Base-by-base conservation (phyloP, 2,888 invertebrate species). In the Chromoteleia sp. region DNA sequence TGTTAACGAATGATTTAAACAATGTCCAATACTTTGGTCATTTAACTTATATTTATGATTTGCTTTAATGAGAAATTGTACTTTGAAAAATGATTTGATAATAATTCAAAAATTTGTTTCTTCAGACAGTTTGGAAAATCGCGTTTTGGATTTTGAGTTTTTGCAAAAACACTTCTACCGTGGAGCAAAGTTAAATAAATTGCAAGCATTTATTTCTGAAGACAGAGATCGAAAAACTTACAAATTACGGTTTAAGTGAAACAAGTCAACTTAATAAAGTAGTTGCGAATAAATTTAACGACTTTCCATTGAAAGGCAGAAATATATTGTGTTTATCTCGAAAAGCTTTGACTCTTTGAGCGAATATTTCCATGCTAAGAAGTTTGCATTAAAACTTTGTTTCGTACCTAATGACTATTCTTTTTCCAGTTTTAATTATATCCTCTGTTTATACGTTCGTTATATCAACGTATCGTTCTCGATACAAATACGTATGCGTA, bases 321-420 rank as follows among this genome's bases (percentile, higher is more conserved):
- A 54, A 56, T 39, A 50, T 36, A 52, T 52, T 61, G 52, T 61
- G 52, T 61, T 50, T 71, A 71, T 52, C 48, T 61, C 12, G 41
- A 19, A 48, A 61, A 41, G 59, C 41, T 58, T 43, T 68, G 65
- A 39, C 61, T 71, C 59, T 71, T 71, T 71, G 71, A 52, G 50
- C 41, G 14, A 36, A 30, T 61, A 52, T 30, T 56, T 56, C 19
- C 45, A 12, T 29, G 50, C 14, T 19, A 29, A 25, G 15, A 52
- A 61, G 61, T 71, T 52, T 17, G 29, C 21, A 50, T 59, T 58
- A 59, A 58, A 52, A 71, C 61, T 71, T 71, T 61, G 71, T 61
- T 50, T 30, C 29, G 17, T 29, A 29, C 41, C 39, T 71, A 71
- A 71, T 71, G 61, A 61, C 48, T 52, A 25, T 41, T 73, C 43